Base-by-base conservation (phyloP, 2,797 vertebrate species). In the Saxicola maurus region DNA sequence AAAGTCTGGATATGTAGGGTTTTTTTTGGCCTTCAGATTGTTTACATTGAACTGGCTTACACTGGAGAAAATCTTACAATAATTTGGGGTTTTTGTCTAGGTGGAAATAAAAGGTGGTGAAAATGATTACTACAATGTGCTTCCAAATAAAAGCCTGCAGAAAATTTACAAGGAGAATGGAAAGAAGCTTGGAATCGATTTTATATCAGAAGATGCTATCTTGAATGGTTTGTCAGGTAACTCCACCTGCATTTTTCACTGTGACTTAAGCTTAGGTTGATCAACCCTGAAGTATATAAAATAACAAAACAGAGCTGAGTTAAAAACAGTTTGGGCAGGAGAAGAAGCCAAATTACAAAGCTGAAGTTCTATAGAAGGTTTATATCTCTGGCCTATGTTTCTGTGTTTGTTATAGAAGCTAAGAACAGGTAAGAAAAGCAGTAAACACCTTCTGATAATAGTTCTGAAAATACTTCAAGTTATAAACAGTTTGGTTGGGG, bases 131-230 rank as follows among this genome's bases (percentile, higher is more conserved):
- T 97, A 96, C 79, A 98, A 98, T 91, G 98, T 98, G 45, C 97
- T 99, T 94, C 98, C 97, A 62, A 99, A 98, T 92, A 96, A 97
- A 56, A 98, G 95, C 10, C 96, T 99, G 43, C 96, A 97, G 95
- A 96, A 94, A 38, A 94, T 96, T 51, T 98, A 98, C 88, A 91
- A 97, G 93, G 97, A 96, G 55, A 99, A 99, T 60, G 98, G 98
- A 77, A 97, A 97, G 90, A 94, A 96, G 60, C 96, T 99, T 86
- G 98, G 98, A 80, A 98, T 98, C 72, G 95, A 98, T 35, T 98
- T 99, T 94, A 96, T 97, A 94, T 96, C 96, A 24, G 97, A 98
- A 91, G 96, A 97, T 30, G 69, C 18, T 30, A 17, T 97, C 53
- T 85, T 97, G 68, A 98, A 86, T 31, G 96, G 91, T 17, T 92